Base-by-base conservation (phyloP, 2,113 vertebrate genomes). In the Rhodinocichla rosea region DNA sequence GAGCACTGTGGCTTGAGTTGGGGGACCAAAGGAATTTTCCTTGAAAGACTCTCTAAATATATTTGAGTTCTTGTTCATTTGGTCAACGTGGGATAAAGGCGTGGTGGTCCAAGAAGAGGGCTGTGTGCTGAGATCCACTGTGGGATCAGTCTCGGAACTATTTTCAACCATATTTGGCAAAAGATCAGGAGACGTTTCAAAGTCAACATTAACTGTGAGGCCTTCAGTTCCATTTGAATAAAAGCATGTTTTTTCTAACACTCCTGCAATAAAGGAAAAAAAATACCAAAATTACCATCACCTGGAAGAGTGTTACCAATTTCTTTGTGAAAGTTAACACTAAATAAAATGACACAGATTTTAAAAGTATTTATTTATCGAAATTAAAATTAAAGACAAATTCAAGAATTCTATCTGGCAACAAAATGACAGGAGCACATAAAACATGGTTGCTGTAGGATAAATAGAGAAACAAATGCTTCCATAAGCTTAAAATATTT, bases 181-280 rank as follows among this genome's bases (percentile, higher is more conserved):
- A 87, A 96, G 87, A 85, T 88, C 49, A 39, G 90, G 87, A 65
- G 97, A 83, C 9, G 57, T 88, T 85, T 90, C 92, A 33, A 92
- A 87, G 60, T 95, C 91, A 67, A 96, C 69, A 10, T 97, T 97
- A 59, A 92, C 92, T 56, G 95, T 92, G 28, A 98, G 64, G n/a
- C 92, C 75, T 32, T 98, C 97, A 50, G 96, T 98, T 63, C 90
- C 97, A 75, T 98, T 98, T 78, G 97, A 97, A 85, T 97, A 97
- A 95, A 98, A 96, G 83, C 98, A 97, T 32, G 95, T 91, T 87
- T 98, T 98, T 86, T 98, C 98, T 87, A 98, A 94, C n/a, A 98
- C 94, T 60, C 98, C 98, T 99, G 94, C 47, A 97, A 94, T 64
- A 95, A 42, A 87, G 76, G 55, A 20, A 37, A 67, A 64, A 62